A percentile compares a stretch with the other conserved stretches of the same genome.
phyloP scores from a whole-genome alignment of 1,140 invertebrate species.

The Maconellicoccus hirsutus region DNA sequence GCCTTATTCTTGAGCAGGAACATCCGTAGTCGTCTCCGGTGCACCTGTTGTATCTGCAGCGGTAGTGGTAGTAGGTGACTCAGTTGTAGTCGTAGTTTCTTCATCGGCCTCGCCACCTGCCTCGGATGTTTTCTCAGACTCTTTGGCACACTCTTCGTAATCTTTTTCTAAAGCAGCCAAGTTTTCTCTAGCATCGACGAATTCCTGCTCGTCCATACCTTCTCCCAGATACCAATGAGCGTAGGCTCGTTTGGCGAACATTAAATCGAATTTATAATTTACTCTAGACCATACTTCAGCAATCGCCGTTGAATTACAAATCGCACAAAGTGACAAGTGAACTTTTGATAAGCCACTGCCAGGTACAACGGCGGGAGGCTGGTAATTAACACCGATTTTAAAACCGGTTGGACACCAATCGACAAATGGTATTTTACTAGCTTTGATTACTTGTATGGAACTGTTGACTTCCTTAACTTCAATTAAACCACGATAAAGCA shows the following conservation, averaged over 20 bases:
- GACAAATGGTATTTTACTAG: constrained; percentile 46
- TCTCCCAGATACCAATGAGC: constrained; percentile 51
- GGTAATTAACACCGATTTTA: constrained; percentile 42
- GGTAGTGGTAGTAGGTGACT: not conserved
- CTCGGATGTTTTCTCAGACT: constrained; percentile 32
- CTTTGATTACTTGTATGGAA: constrained; percentile 53
- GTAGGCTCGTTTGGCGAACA: constrained; percentile 49
- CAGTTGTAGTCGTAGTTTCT: not conserved
- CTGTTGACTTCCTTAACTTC: constrained; percentile 53
- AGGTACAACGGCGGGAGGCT: constrained; percentile 56
- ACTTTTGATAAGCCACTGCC: constrained; percentile 47
- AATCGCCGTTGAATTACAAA: constrained; percentile 73
- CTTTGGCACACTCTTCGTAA: constrained; percentile 36
- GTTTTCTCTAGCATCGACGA: constrained; percentile 53
- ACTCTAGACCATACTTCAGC: constrained; percentile 64
- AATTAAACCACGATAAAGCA: constrained; percentile 38
- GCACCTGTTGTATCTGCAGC: not conserved
- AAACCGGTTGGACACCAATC: constrained; percentile 49
- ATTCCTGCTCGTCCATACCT: constrained; percentile 65
- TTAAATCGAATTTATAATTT: constrained; percentile 62
- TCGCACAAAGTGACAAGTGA: constrained; percentile 52
- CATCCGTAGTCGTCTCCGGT: too few relatives aligned
- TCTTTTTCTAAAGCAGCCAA: constrained; percentile 47
- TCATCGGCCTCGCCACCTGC: not conserved
- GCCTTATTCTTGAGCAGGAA: too few relatives aligned